Base-by-base conservation (phyloP, 2,888 invertebrate genomes). In the Amaurobius ferox region DNA sequence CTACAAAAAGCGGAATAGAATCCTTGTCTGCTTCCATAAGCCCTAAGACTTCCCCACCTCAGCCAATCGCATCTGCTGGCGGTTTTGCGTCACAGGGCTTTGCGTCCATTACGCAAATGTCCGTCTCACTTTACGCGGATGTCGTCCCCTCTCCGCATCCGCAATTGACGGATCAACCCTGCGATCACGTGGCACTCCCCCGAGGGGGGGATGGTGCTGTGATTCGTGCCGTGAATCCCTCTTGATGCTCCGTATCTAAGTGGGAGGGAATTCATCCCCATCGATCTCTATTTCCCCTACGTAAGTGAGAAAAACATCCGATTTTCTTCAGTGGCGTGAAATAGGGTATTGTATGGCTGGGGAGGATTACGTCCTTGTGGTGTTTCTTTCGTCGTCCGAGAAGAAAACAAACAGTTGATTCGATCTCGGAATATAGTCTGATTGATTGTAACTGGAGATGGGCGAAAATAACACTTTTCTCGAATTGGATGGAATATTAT, bases 221-320 rank as follows among this genome's bases (percentile, higher is more conserved):
- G 55, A 55, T 55, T 55, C 55, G 32, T 48, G 66, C 64, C 32
- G 32, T 26, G 72, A 79, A 66, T 66, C 48, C 55, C 40, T 62
- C 66, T 71, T 79, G 79, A 79, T 73, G 72, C 79, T 72, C 79
- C 79, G 79, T 79, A 79, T 79, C 79, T 79, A 79, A 79, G 73
- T 79, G 79, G 79, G 79, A 67, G 79, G 73, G 79, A 67, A 23
- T 55, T 16, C 3, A 6, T 23, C 23, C 23, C 23, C 55, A 55
- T 55, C 55, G 55, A 55, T 55, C 55, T 55, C 55, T 23, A 55
- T 55, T 55, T 55, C 55, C 55, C 55, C 23, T 55, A 16, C 23
- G 55, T 55, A 55, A 55, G 55, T 55, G 55, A 55, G 55, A 55
- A 55, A 55, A 55, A 55, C 55, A 55, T 23, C 55, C 19, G 55